Conservation (phyloP, 2,113 vertebrate species). For the Bubo blakistoni region DNA sequence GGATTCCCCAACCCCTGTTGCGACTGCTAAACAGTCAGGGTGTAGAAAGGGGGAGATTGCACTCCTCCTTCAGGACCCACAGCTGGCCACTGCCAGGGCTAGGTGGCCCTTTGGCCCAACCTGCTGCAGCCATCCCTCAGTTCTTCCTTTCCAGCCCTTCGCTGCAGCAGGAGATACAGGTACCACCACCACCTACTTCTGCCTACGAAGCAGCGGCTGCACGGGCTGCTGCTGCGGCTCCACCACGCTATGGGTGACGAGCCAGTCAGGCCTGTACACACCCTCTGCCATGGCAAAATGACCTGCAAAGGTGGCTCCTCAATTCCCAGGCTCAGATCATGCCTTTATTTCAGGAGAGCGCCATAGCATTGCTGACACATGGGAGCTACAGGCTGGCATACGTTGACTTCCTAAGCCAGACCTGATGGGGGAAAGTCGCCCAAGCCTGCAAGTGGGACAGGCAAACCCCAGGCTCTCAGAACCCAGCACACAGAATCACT, state of each 20-base stretch:
- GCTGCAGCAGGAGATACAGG: not conserved
- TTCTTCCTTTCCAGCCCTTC: not conserved
- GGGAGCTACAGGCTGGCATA: not conserved
- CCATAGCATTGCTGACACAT: rapidly evolving
- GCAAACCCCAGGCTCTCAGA: not conserved
- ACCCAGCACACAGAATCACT: not conserved
- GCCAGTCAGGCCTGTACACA: not conserved
- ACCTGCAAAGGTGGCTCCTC: not conserved
- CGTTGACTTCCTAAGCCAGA: not conserved
- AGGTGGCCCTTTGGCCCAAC: not conserved
- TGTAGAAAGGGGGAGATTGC: not conserved
- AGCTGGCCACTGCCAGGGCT: not conserved
- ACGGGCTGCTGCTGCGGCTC: not conserved
- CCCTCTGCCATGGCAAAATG: not conserved
- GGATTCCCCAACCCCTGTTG: not conserved
- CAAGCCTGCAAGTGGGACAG: not conserved
- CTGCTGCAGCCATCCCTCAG: not conserved
- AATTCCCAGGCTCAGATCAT: not conserved
- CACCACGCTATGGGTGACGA: rapidly evolving
- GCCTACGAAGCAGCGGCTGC: not conserved
- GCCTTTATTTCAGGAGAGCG: not conserved
- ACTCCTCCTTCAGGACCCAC: not conserved
- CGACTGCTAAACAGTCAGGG: not conserved
- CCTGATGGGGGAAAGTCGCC: not conserved
- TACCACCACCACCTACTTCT: not conserved